These are phyloP conservation scores for Patiria pectinifera DNA, from an alignment of 53 echinoderm and acorn worm species.

Conservation along the genomic window DNA sequence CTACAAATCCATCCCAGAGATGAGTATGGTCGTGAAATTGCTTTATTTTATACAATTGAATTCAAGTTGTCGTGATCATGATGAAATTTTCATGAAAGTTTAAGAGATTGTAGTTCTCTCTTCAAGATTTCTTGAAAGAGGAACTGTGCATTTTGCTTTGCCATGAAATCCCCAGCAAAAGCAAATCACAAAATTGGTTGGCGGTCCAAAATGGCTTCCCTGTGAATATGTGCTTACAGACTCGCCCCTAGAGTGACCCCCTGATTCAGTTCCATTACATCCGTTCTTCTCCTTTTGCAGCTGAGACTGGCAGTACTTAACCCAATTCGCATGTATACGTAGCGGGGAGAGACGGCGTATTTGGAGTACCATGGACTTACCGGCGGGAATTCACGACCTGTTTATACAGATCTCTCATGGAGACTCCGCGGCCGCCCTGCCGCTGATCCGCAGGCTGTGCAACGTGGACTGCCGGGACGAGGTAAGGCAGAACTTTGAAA, in stretches of 20 bases:
- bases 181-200: neutral
- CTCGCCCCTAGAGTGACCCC: neutral
- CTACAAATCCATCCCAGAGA: no score
- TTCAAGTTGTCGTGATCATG: no score
- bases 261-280: neutral
- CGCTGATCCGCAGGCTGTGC: constrained; percentile 41
- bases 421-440: constrained; percentile 27
- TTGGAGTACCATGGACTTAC: constrained; percentile 42
- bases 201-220: neutral
- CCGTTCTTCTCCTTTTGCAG: constrained; percentile 30
- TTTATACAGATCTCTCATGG: constrained; percentile 56
- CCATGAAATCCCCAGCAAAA: neutral
- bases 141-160: neutral
- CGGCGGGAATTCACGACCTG: constrained; percentile 54
- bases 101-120: no score
- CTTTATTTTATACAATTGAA: no score
- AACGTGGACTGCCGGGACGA: constrained; percentile 59
- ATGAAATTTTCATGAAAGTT: no score
- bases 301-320: constrained; percentile 21
- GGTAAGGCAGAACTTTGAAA: neutral
- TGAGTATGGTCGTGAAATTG: no score
- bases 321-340: constrained; percentile 43
- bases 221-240: neutral
- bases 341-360: neutral
- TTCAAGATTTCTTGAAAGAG: neutral